Evolutionary conservation across 2,888 invertebrate genomes (phyloP), one percentile per base, ranked within the genome.

Genomic region (Microlaimidae sp.): DNA sequence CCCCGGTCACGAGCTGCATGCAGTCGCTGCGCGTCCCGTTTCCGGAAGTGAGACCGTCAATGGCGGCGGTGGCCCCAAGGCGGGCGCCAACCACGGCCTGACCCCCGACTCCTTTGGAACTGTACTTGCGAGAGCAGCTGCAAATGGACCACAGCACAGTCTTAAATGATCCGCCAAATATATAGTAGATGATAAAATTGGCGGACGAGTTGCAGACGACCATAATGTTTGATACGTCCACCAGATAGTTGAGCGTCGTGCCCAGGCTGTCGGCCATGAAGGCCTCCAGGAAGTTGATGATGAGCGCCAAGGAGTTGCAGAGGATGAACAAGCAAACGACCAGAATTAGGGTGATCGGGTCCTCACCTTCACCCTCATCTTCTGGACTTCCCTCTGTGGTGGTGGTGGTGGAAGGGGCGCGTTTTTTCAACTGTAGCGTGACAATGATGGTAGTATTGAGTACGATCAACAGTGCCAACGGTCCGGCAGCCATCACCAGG

Each of bases 241-340:
- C 43, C 56, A 56, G 27, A 29, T 50, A 56, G 41, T 42, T 50
- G 24, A 56, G 28, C n/a, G 26, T 17, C 26, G 21, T 17, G 48
- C 49, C 53, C 19, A 49, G 32, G 19, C 24, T 23, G 23, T 5
- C 7, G 7, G 43, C 7, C 5, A 43, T 10, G 38, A 23, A 54
- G 3, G 43, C 19, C 41, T 56, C 56, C 5, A 56, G 29, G 19
- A 56, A 49, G 24, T 56, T 56, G 25, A 56, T 42, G 19, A 54
- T 49, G 27, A 56, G 45, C 3, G 51, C 43, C 19, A 56, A 27
- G 17, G 53, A 41, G 50, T 56, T 56, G 53, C 56, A 56, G 19
- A 49, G 25, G 17, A 56, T 50, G 46, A 56, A 56, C 40, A 56
- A 38, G 17, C 7, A 29, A 10, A 54, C 54, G 28, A 69, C 69